Evolutionary conservation across 2,113 vertebrate species (phyloP), one percentile per base, ranked within the genome.

Genomic region (Daphoenositta chrysoptera): DNA sequence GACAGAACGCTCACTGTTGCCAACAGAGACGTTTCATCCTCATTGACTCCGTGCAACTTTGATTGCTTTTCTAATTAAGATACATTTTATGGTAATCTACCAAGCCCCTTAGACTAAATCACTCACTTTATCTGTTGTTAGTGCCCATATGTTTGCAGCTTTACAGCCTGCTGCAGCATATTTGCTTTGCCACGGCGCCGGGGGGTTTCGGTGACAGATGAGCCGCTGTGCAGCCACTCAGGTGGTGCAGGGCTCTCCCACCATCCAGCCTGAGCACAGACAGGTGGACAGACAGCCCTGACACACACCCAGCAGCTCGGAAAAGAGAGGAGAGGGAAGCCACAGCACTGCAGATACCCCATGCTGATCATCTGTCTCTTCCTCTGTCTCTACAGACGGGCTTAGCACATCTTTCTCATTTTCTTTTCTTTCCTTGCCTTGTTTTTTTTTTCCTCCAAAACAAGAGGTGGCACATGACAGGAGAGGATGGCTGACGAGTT

Each of bases 1-100:
- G 50, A 45, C 48, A 8, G 31, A 78, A 30, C 1, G 0, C 40
- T 66, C 47, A 1, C 44, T 54, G 31, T 8, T 85, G 71, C 81
- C 90, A 93, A 63, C 53, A 69, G 69, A 69, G 45, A 75, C 0
- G 0, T 57, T 95, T 61, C 69, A 83, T 89, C 73, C 91, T 87
- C 87, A 83, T 54, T 83, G 72, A 77, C 82, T 89, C 86, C 5
- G 54, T 64, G 37, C 89, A 90, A 96, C 72, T 88, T 51, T 81
- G 92, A 96, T 95, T 92, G 85, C 96, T 93, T 95, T 97, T 96
- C 94, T 97, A 97, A 97, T 97, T 96, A 97, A 96, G 94, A 96
- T 63, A 81, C 79, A 94, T 94, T 93, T 96, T 93, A 94, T 79
- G 82, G 92, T 97, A 96, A 97, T 97, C 95, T 90, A 94, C 93